Evolutionary conservation across 2,888 invertebrate genomes (phyloP).

Genomic region (Agonopterix subpropinquella): DNA sequence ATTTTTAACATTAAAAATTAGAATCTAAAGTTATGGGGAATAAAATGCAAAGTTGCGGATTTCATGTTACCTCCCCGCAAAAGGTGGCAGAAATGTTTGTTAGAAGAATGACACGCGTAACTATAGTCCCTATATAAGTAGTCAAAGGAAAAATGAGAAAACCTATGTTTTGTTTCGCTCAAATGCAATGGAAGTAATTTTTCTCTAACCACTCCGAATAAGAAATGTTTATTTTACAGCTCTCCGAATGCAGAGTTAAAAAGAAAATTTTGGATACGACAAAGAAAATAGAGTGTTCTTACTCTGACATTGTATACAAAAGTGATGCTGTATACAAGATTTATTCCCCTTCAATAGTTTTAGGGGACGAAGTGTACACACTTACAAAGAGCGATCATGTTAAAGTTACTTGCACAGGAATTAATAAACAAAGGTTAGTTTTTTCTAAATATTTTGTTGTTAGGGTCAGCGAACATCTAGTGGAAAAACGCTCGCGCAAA

Average conservation of each 20-base stretch:
- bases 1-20: too few relatives aligned
- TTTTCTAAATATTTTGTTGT: too few relatives aligned
- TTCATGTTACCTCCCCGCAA: too few relatives aligned
- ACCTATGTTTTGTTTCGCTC: too few relatives aligned
- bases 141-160: too few relatives aligned
- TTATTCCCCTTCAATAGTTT: neutral
- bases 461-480: too few relatives aligned
- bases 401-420: constrained; percentile 1
- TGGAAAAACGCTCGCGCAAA: too few relatives aligned
- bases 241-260: constrained; percentile 57
- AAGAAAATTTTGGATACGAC: constrained; percentile 34
- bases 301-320: constrained; percentile 82
- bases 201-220: constrained; percentile 63
- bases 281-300: constrained; percentile 63
- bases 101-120: too few relatives aligned
- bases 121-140: too few relatives aligned
- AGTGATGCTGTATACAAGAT: constrained; percentile 75
- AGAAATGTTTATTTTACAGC: constrained; percentile 49
- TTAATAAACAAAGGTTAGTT: constrained; percentile 36
- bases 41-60: too few relatives aligned
- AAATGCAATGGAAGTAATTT: constrained; percentile 23
- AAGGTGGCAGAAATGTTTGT: too few relatives aligned
- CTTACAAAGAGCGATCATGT: constrained; percentile 1
- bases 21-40: too few relatives aligned
- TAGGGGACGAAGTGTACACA: neutral